Evolutionary conservation across 2,113 vertebrate genomes (phyloP), one percentile per base, ranked within the genome.

Genomic region (Trogon melanurus): DNA sequence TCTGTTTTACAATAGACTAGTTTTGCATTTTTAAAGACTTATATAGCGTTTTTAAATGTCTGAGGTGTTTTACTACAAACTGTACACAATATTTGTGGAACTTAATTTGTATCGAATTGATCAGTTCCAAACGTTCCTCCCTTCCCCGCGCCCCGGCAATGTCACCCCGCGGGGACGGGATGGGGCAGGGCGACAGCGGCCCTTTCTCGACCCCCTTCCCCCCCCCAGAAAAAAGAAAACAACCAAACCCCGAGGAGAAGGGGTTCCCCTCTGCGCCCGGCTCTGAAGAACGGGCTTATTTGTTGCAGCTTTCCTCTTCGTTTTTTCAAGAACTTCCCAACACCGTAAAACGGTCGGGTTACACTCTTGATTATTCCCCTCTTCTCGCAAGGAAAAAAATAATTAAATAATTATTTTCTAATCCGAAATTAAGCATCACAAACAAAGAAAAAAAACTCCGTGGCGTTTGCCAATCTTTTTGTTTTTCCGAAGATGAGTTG

Each of bases 1-100:
- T 98, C 96, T 97, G 98, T 98, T 98, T 98, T 98, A 98, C 97
- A 97, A 97, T 97, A 98, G 97, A 97, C 96, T 98, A 98, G 95
- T 98, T 98, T 98, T 97, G 95, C 97, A 97, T 97, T 97, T 98
- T 97, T 97, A 69, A 94, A 96, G 97, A 97, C 96, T 98, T 97
- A 80, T 96, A 97, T 97, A 95, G 97, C 95, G 80, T 97, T 98
- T 98, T 97, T 97, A 96, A 96, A 96, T 98, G 97, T 97, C 97
- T 97, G 96, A 97, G 95, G 97, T 97, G 97, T 98, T 98, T 98
- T 97, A 97, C 96, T 98, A 97, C 97, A 98, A 97, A 94, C 95
- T 97, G 97, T 98, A 98, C 97, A 98, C 98, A 98, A 98, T 98
- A 98, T 98, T 98, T 98, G 98, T 98, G 97, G 41, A 41, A 97